phyloP scores from a whole-genome alignment of 1,140 invertebrate genomes.

The Lerema accius region DNA sequence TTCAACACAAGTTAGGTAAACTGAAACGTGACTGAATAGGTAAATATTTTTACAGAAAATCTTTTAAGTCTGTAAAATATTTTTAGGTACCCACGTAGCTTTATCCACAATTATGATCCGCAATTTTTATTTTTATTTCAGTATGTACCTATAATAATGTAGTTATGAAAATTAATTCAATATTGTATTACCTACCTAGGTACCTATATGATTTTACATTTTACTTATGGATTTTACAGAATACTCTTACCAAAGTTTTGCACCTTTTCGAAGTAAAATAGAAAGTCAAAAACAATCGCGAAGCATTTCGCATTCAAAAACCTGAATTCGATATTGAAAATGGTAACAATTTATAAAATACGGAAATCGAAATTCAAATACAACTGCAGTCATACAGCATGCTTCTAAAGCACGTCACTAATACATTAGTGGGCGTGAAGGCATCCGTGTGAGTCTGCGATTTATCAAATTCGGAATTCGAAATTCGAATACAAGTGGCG shows the following conservation, averaged over 20 bases:
- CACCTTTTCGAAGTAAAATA: conserved; percentile 11
- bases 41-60: background rate
- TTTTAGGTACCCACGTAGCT: no score
- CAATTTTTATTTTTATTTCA: no score
- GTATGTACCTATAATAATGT: no score
- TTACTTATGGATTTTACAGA: no score
- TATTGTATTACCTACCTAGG: no score
- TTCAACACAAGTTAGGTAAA: background rate
- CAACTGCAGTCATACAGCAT: conserved; percentile 54
- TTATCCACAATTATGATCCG: no score
- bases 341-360: conserved; percentile 25
- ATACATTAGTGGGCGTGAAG: conserved; percentile 52
- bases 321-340: conserved; percentile 23
- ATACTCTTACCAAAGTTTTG: no score
- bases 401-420: conserved; percentile 40
- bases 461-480: conserved; percentile 39
- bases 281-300: conserved; percentile 14
- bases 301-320: conserved; percentile 15
- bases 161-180: no score
- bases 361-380: conserved; percentile 49
- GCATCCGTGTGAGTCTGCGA: conserved; percentile 39
- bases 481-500: conserved; percentile 51
- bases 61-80: no score
- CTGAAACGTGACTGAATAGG: background rate
- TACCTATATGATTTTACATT: no score